Evolutionary conservation across 2,888 invertebrate species (phyloP).

Genomic region (Parascotia fuliginaria): DNA sequence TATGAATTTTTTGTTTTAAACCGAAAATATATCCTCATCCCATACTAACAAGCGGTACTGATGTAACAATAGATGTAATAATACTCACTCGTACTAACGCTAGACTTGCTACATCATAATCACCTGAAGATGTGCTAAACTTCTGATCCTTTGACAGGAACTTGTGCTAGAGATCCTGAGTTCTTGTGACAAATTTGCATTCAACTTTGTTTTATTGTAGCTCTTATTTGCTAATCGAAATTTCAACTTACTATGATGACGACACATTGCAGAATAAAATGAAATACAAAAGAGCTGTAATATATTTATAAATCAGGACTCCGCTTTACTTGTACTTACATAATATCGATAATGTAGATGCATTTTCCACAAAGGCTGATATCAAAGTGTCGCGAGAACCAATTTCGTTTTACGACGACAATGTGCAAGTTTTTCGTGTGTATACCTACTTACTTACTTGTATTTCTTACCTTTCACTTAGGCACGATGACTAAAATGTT

Average conservation of each 20-base stretch:
- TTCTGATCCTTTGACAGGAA: too few relatives aligned
- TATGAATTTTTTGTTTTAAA: not conserved
- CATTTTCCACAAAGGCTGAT: constrained; percentile 23
- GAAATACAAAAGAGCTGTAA: not conserved
- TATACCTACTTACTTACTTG: constrained; percentile 63
- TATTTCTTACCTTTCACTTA: constrained; percentile 49
- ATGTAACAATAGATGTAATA: too few relatives aligned
- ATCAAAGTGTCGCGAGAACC: constrained; percentile 33
- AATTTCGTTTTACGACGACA: constrained; percentile 53
- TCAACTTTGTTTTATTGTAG: too few relatives aligned
- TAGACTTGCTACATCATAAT: too few relatives aligned
- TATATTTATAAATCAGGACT: not conserved
- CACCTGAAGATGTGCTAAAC: too few relatives aligned
- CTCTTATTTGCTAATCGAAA: too few relatives aligned
- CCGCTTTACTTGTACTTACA: not conserved
- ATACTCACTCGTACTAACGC: too few relatives aligned
- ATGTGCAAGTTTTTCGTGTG: constrained; percentile 58
- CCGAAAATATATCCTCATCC: not conserved
- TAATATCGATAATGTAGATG: constrained; percentile 1
- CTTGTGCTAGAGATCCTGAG: too few relatives aligned
- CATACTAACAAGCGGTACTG: too few relatives aligned
- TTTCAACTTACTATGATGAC: too few relatives aligned
- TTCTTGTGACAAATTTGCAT: too few relatives aligned
- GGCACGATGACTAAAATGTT: not conserved
- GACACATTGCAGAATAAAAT: too few relatives aligned